Base-by-base conservation (phyloP, 2,888 invertebrate species). In the Bibio marci region DNA sequence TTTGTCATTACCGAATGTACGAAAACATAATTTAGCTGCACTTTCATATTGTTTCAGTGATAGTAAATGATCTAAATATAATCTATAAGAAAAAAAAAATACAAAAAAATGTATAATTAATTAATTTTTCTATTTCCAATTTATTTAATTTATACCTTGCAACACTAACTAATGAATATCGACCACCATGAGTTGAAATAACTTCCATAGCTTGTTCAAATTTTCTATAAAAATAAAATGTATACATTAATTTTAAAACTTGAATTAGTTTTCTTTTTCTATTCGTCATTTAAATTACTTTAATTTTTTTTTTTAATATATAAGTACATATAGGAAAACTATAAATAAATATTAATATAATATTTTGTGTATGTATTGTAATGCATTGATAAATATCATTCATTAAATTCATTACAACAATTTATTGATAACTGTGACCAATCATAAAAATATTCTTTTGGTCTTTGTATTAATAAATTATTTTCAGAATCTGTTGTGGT, bases 141-240 rank as follows among this genome's bases (percentile, higher is more conserved):
- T n/a, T n/a, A 15, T 18, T 10, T 8, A n/a, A 8, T 3, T 12
- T 26, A 42, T 50, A 60, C 60, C 54, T 53, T 32, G 57, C 54
- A 3, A 62, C 54, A 27, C 52, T 48, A 6, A 58, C 46, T 4
- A 56, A 37, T 2, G 58, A 52, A 26, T 55, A 46, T 15, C 49
- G 53, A 19, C 76, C 73, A 32, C 77, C 75, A 37, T 75, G 71
- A 47, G 71, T 69, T 49, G 76, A 75, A 35, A 90, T 74, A 33
- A 81, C 80, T 42, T 80, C 76, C 55, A 94, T 70, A 2, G 94
- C 94, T 58, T 83, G 81, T 61, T 91, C 82, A 50, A 71, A 80
- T 64, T 76, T 77, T 45, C 73, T 73, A 44, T n/a, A 57, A 49
- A 40, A 31, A 33, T 35, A 27, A 28, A 35, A 26, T n/a, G 30